These are phyloP conservation scores for Gymnosoma rotundatum DNA, from an alignment of 2,888 invertebrate genomes.

Conservation along the genomic window DNA sequence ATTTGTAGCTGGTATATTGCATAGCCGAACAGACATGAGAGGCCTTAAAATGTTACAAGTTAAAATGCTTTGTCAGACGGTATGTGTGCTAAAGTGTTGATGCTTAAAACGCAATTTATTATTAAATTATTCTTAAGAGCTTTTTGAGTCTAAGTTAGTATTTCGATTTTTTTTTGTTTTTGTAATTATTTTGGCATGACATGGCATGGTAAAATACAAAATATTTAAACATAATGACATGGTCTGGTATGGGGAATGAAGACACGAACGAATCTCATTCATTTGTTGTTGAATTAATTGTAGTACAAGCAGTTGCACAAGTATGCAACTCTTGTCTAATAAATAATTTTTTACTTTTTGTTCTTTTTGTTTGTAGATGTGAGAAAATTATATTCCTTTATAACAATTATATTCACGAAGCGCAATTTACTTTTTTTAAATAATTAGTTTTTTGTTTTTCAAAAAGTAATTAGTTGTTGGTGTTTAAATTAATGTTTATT, in stretches of 20 bases:
- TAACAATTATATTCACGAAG: slow-evolving; percentile 37
- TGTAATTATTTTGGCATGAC: no score
- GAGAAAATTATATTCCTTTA: slow-evolving; percentile 59
- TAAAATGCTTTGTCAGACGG: slow-evolving; percentile 25
- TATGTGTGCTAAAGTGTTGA: slow-evolving; percentile 40
- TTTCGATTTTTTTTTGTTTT: no score
- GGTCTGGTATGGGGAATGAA: slow-evolving; percentile 23
- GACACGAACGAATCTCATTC: slow-evolving; percentile 31
- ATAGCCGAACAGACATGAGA: slow-evolving; percentile 20
- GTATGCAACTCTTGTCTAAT: slow-evolving; percentile 44
- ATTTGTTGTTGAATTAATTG: slow-evolving; percentile 28
- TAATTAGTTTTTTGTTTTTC: slow-evolving; percentile 21
- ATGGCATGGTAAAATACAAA: no score
- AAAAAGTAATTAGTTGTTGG: background rate
- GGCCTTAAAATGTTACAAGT: slow-evolving; percentile 15
- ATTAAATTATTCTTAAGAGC: slow-evolving; percentile 57
- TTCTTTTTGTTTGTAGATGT: slow-evolving; percentile 24
- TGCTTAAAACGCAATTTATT: slow-evolving; percentile 59
- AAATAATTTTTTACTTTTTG: slow-evolving; percentile 36
- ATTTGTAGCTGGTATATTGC: slow-evolving; percentile 34
- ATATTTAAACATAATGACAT: background rate
- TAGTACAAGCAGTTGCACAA: background rate
- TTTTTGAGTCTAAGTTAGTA: no score
- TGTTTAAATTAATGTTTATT: no score
- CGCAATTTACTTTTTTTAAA: slow-evolving; percentile 24